Base-by-base conservation (phyloP, 2,888 invertebrate genomes). In the Sinhomidia bicolor region DNA sequence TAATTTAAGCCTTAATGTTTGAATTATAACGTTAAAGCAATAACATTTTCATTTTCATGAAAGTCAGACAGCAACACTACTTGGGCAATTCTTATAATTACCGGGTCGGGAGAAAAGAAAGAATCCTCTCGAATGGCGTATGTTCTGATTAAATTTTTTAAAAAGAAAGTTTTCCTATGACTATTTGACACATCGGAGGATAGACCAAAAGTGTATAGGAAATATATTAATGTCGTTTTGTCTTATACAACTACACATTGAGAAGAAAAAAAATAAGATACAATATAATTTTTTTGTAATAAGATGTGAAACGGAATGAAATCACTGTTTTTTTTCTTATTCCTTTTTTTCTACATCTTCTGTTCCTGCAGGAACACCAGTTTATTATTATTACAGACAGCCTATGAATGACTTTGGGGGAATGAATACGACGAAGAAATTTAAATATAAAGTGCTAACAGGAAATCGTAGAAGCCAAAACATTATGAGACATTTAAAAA, bases 401-500 rank as follows among this genome's bases (percentile, higher is more conserved):
- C 47, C 29, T 26, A 29, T 26, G 29, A 17, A 78, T 57, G 36
- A 57, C n/a, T 29, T 79, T 54, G 54, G 41, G 68, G 23, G 41
- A 81, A 62, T 54, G 36, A 65, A 23, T 36, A 17, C 26, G 29
- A 20, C 26, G 29, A 20, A 36, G 44, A 85, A 85, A 85, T 85
- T 57, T 78, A 47, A 85, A 85, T 85, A 51, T 41, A 62, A 51
- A 44, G 76, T 78, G 57, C 20, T 44, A 78, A 32, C 26, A 32
- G 79, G 71, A 81, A 86, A 78, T 57, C 57, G 57, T 12, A 44
- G 17, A 79, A 85, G 85, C 41, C 44, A 86, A 76, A 86, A 88
- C 83, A 88, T 88, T 88, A 88, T 74, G 88, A 80, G 88, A 89
- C 89, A 76, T 81, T 91, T 92, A 91, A 92, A 91, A 92, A 92